A percentile compares a stretch with the other conserved stretches of the same genome.
These are phyloP conservation scores for Diachasmimorpha longicaudata DNA, from an alignment of 1,140 invertebrate species.

Conservation along the genomic window DNA sequence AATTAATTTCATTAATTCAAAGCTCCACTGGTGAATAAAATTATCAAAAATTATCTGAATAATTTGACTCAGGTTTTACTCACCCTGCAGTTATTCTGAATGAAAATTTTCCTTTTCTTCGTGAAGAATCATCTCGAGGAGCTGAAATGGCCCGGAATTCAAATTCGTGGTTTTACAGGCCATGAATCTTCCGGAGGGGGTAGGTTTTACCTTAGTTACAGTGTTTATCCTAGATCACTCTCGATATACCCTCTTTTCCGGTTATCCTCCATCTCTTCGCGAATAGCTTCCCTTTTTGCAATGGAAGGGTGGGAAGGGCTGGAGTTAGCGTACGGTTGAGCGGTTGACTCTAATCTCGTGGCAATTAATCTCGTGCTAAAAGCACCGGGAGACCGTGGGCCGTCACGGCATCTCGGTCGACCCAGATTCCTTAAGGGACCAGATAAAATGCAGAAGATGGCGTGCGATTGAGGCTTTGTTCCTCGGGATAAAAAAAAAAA, in stretches of 20 bases:
- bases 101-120: no score
- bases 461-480: constrained; percentile 4
- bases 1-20: no score
- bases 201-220: background rate
- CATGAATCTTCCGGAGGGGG: background rate
- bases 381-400: constrained; percentile 31
- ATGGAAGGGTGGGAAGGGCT: background rate
- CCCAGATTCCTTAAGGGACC: constrained; percentile 36
- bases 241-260: constrained; percentile 9
- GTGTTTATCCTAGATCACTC: constrained; percentile 7
- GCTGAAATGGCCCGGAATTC: no score
- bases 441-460: constrained; percentile 24
- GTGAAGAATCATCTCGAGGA: no score
- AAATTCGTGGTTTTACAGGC: background rate
- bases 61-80: no score
- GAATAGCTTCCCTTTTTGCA: constrained; percentile 10
- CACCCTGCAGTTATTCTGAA: no score
- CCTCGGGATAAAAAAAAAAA: background rate
- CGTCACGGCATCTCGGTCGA: constrained; percentile 17
- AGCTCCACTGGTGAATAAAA: no score
- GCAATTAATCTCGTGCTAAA: constrained; percentile 45
- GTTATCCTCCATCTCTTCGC: constrained; percentile 7
- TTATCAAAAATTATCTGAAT: no score
- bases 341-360: constrained; percentile 40
- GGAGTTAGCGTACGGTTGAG: constrained; percentile 28